Evolutionary conservation across 2,113 vertebrate species (phyloP), one percentile per base, ranked within the genome.

Genomic region (Hemichromis elongatus): DNA sequence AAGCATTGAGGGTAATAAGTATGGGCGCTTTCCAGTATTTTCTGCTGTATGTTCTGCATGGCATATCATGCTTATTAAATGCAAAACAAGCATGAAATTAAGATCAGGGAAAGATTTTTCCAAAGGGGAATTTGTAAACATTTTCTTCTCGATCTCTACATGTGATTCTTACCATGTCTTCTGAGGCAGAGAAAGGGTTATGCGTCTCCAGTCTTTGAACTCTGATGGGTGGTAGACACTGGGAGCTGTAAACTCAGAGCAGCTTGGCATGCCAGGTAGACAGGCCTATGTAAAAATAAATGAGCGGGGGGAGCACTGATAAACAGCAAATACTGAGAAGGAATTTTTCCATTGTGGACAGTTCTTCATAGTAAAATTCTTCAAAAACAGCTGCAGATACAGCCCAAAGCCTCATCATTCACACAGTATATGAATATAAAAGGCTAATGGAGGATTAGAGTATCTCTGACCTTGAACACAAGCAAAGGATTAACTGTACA

Each of bases 221-320:
- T 99, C 98, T 0, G 97, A 99, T 77, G 98, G 97, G 81, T 99
- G 98, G 94, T 98, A 99, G 84, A 99, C 96, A 89, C 99, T 99
- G 86, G 98, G 96, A 52, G 99, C 97, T 45, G 97, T 99, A 86
- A 99, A 99, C 94, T 99, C 99, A 54, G 98, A 97, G 89, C 99
- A 99, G 93, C 99, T 99, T 0, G 99, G 97, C 98, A 99, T 99
- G 83, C 99, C 97, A 42, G 99, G 99, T 86, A 99, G 97, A 91
- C 99, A 99, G 89, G 98, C 97, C 99, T 99, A 90, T 96, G 88
- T 73, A 91, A 94, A 86, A 86, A 79, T 24, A 87, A 53, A 89
- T 1, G 19, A 75, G 3, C 1, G 8, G 7, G 55, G 52, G 37
- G 40, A 7, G 26, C n/a, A 75, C 6, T 45, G 3, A 47, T 61